phyloP scores from a whole-genome alignment of 2,113 vertebrate genomes.

The Eolophus roseicapilla region DNA sequence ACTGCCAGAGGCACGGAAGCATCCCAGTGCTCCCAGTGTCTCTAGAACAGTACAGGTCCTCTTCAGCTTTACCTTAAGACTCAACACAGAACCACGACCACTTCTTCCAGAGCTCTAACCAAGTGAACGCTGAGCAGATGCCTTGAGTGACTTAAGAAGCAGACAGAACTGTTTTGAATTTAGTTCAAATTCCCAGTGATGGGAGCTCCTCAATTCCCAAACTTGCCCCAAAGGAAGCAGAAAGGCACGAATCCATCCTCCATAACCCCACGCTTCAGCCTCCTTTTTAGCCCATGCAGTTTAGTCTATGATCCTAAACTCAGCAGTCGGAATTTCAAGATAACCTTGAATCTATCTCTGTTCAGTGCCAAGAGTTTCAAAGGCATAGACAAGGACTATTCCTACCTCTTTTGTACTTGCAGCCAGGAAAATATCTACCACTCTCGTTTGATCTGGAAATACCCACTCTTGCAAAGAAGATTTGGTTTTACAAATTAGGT shows the following conservation, averaged over 20 bases:
- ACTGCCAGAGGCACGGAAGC: neutral
- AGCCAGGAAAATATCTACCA: neutral
- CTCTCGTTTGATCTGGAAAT: neutral
- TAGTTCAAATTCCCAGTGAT: neutral
- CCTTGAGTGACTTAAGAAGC: neutral
- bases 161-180: neutral
- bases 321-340: neutral
- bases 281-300: neutral
- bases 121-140: neutral
- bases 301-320: neutral
- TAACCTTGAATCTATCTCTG: neutral
- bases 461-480: neutral
- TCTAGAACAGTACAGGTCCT: rapidly evolving
- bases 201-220: neutral
- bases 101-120: neutral
- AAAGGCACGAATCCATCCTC: neutral
- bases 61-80: neutral
- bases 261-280: neutral
- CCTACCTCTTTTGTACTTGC: neutral
- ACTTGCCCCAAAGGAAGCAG: neutral
- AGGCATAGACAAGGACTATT: neutral
- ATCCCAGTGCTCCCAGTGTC: neutral
- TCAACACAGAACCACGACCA: neutral
- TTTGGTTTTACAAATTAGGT: neutral
- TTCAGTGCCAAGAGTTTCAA: neutral